phyloP scores from a whole-genome alignment of 2,888 invertebrate species.

The Andrena flavipes region DNA sequence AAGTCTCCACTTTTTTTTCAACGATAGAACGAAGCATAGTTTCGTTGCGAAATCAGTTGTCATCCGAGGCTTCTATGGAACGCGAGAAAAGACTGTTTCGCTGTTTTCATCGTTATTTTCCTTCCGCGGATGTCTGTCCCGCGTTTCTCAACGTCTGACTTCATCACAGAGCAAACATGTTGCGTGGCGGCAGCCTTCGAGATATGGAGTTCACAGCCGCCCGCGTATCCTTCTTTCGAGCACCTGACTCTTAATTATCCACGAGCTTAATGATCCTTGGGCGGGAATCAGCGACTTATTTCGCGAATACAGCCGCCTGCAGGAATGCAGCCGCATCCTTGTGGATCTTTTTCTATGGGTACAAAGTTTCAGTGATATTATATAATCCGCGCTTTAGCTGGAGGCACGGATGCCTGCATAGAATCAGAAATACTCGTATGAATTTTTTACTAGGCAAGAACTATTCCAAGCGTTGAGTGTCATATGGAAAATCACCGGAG shows the following conservation, averaged over 20 bases:
- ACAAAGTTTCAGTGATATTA: neutral
- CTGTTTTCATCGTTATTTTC: slow-evolving; percentile 30
- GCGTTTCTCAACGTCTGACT: slow-evolving; percentile 10
- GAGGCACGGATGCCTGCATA: neutral
- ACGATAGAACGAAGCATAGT: neutral
- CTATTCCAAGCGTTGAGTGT: neutral
- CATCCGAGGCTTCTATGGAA: neutral
- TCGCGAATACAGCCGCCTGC: neutral
- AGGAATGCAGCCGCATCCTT: neutral
- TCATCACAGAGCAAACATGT: slow-evolving; percentile 21
- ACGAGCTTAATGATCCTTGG: slow-evolving; percentile 9
- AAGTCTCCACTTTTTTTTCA: neutral
- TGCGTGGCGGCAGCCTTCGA: slow-evolving; percentile 31
- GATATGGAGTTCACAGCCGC: slow-evolving; percentile 30
- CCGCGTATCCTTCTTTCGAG: neutral
- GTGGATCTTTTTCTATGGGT: neutral
- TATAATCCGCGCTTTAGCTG: neutral
- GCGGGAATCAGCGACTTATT: slow-evolving; percentile 13
- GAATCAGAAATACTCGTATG: neutral
- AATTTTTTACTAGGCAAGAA: neutral
- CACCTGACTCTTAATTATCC: slow-evolving; percentile 24
- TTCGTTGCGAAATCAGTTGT: slow-evolving; percentile 3
- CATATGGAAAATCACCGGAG: slow-evolving; percentile 22
- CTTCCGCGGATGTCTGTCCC: neutral
- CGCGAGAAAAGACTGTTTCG: neutral